A percentile compares a stretch with the other conserved stretches of the same genome.
Evolutionary conservation across 2,888 invertebrate species (phyloP).

Genomic region (Corbicula japonica): DNA sequence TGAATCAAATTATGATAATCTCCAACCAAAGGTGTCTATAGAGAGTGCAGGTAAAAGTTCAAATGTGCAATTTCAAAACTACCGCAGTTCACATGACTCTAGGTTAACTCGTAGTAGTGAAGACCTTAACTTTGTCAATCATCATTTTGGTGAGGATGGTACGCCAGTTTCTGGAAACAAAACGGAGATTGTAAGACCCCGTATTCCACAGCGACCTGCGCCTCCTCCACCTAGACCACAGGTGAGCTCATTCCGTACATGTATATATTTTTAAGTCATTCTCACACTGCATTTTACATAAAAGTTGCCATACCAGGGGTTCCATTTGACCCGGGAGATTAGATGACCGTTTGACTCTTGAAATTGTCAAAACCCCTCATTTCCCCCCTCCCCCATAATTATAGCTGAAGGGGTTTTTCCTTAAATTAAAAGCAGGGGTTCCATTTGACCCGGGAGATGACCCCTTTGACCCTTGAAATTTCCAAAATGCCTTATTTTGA

Average conservation of each 20-base stretch:
- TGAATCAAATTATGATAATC: slow-evolving; percentile 19
- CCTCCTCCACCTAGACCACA: slow-evolving; percentile 72
- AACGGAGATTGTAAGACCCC: slow-evolving; percentile 10
- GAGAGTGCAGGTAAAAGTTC: slow-evolving; percentile 17
- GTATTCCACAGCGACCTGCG: slow-evolving; percentile 43
- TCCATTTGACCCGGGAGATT: no score
- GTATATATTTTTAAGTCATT: no score
- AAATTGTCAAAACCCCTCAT: no score
- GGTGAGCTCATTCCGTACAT: slow-evolving; percentile 19
- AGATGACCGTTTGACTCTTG: no score
- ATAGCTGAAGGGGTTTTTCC: no score
- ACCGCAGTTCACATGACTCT: slow-evolving; percentile 14
- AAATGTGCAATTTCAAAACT: slow-evolving; percentile 60
- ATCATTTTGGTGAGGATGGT: slow-evolving; percentile 49
- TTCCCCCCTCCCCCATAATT: no score
- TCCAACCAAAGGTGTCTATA: slow-evolving; percentile 21
- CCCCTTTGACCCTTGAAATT: no score
- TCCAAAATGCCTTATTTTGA: no score
- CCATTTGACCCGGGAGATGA: no score
- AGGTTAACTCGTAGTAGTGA: not conserved
- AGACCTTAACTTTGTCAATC: slow-evolving; percentile 42
- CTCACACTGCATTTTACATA: no score
- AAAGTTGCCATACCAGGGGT: no score
- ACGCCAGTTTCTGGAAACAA: not conserved
- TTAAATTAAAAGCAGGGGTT: no score